Conservation (phyloP, 2,797 vertebrate species). For the Nannoperca australis region DNA sequence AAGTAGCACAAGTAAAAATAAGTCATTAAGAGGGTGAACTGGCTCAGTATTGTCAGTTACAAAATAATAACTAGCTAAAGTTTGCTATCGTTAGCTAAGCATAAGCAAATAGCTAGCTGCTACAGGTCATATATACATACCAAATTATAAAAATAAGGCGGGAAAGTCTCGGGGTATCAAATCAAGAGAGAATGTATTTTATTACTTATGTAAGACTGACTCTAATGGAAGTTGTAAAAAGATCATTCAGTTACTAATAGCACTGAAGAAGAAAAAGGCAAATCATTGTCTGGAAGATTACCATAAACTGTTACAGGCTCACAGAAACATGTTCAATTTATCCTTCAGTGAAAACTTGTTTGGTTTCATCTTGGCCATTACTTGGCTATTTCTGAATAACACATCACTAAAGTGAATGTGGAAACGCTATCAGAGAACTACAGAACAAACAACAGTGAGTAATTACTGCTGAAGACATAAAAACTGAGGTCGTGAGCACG, state of each 20-base stretch:
- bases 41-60: neutral
- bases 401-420: neutral
- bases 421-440: slow-evolving; percentile 10
- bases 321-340: neutral
- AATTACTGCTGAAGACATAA: slow-evolving; percentile 35
- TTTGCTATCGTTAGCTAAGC: neutral
- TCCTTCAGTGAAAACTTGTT: neutral
- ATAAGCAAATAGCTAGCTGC: neutral
- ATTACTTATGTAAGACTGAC: neutral
- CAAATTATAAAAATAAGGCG: neutral
- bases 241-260: slow-evolving; percentile 3
- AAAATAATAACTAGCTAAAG: neutral
- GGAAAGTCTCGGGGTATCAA: neutral
- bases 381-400: slow-evolving; percentile 7
- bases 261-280: neutral
- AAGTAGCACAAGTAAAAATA: neutral
- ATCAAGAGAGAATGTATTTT: slow-evolving; percentile 3
- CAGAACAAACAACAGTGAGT: slow-evolving; percentile 26
- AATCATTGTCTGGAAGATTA: neutral
- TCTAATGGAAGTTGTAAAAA: neutral
- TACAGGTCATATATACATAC: neutral
- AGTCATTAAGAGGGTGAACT: neutral
- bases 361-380: neutral
- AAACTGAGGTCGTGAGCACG: slow-evolving; percentile 20
- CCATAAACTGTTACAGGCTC: neutral